phyloP scores from a whole-genome alignment of 2,888 invertebrate genomes.

The Ametastegia equiseti region DNA sequence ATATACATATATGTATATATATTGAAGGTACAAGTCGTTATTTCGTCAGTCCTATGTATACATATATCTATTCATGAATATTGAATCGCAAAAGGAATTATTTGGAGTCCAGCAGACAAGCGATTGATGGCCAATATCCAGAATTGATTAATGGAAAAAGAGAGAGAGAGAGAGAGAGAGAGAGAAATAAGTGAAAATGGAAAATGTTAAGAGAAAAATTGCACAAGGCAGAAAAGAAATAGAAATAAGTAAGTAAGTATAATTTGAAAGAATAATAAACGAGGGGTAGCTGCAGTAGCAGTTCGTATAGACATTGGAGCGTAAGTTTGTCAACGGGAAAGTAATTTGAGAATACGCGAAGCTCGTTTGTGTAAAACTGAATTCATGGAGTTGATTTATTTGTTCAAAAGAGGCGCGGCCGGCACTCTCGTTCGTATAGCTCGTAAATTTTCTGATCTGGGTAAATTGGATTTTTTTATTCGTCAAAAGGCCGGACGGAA shows the following conservation, averaged over 20 bases:
- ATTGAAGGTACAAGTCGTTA: too few species aligned
- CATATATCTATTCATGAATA: too few species aligned
- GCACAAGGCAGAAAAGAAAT: background rate
- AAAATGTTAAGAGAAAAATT: background rate
- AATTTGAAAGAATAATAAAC: background rate
- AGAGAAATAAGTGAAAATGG: background rate
- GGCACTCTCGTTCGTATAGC: background rate
- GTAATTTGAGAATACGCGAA: slow-evolving; percentile 31
- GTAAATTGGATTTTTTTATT: slow-evolving; percentile 43
- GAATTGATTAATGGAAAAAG: background rate
- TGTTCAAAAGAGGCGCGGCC: slow-evolving; percentile 14
- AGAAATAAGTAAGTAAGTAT: background rate
- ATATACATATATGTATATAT: too few species aligned
- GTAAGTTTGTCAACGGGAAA: background rate
- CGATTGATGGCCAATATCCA: background rate
- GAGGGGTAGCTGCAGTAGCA: background rate
- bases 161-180: background rate
- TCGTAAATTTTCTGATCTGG: slow-evolving; percentile 41
- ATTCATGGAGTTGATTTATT: slow-evolving; percentile 35
- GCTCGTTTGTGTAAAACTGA: slow-evolving; percentile 20
- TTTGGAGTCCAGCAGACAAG: background rate
- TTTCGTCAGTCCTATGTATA: too few species aligned
- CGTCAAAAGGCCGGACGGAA: slow-evolving; percentile 10
- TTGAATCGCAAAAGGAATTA: background rate
- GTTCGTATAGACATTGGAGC: background rate